phyloP scores from a whole-genome alignment of 2,113 vertebrate species.

The Phyllopteryx taeniolatus region DNA sequence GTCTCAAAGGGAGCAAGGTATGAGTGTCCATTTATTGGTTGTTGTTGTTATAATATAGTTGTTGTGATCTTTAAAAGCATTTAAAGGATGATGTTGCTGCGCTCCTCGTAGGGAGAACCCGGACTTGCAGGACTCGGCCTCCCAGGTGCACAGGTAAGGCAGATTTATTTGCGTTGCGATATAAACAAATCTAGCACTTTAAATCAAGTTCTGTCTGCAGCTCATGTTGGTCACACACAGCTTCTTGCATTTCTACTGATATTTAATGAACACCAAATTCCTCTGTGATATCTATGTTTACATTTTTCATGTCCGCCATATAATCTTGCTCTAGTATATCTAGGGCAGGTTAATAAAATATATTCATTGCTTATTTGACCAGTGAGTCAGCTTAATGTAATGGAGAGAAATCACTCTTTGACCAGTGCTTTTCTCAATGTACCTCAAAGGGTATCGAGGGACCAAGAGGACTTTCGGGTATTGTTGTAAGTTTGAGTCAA shows the following conservation, averaged over 20 bases:
- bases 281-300: conserved; percentile 4
- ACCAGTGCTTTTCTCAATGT: conserved; percentile 5
- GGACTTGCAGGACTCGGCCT: conserved; percentile 61
- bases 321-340: conserved; percentile 23
- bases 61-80: conserved; percentile 1
- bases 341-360: neutral
- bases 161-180: neutral
- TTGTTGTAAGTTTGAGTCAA: conserved; percentile 54
- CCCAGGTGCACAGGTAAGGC: conserved; percentile 65
- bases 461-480: conserved; percentile 64
- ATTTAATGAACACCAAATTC: conserved; percentile 10
- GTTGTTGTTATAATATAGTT: neutral
- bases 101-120: conserved; percentile 57
- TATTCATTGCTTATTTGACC: neutral
- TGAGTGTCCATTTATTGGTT: conserved; percentile 10
- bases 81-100: neutral
- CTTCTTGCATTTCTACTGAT: neutral
- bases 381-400: neutral
- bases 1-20: conserved; percentile 85
- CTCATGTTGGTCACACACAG: conserved; percentile 9
- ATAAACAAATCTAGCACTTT: neutral
- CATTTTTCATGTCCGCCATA: conserved; percentile 6
- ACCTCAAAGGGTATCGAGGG: conserved; percentile 67
- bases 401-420: neutral
- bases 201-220: conserved; percentile 1